Percentiles rank a stretch among this genome's conserved stretches.
phyloP scores from a whole-genome alignment of 2,113 vertebrate genomes.

The Neogobius melanostomus region DNA sequence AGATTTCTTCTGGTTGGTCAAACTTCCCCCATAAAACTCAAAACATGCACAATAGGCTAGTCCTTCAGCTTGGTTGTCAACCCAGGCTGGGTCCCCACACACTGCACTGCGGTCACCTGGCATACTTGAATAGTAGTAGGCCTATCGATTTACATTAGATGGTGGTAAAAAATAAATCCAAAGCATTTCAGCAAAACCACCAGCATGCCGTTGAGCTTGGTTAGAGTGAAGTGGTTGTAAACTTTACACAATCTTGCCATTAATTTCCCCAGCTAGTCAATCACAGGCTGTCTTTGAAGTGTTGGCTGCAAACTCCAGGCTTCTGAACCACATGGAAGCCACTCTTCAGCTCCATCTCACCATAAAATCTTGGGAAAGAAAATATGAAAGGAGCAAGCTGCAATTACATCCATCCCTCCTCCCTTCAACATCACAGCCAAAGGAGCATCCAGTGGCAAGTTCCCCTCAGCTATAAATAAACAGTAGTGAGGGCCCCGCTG shows the following conservation, averaged over 20 bases:
- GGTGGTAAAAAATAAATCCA: not conserved
- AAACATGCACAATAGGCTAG: no score
- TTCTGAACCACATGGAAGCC: constrained; percentile 27
- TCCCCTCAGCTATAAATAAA: constrained; percentile 55
- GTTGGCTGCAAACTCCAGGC: constrained; percentile 41
- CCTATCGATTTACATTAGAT: not conserved
- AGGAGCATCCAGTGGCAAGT: constrained; percentile 49
- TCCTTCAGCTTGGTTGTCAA: no score
- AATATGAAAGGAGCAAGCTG: constrained; percentile 45
- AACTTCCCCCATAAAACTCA: no score
- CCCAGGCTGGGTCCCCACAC: no score
- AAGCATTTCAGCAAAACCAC: not conserved
- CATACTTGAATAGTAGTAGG: no score
- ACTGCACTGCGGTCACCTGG: no score
- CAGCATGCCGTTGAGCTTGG: constrained; percentile 2
- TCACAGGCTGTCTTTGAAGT: constrained; percentile 35
- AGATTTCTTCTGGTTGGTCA: no score
- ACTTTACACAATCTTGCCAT: constrained; percentile 16
- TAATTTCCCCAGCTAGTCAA: constrained; percentile 31
- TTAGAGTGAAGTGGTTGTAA: constrained; percentile 20
- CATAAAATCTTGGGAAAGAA: constrained; percentile 25
- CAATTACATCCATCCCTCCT: constrained; percentile 55
- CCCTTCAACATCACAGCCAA: constrained; percentile 44
- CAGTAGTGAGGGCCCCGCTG: constrained; percentile 20
- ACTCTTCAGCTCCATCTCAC: constrained; percentile 40